Base-by-base conservation (phyloP, 1,140 invertebrate species). In the Hermetia illucens region DNA sequence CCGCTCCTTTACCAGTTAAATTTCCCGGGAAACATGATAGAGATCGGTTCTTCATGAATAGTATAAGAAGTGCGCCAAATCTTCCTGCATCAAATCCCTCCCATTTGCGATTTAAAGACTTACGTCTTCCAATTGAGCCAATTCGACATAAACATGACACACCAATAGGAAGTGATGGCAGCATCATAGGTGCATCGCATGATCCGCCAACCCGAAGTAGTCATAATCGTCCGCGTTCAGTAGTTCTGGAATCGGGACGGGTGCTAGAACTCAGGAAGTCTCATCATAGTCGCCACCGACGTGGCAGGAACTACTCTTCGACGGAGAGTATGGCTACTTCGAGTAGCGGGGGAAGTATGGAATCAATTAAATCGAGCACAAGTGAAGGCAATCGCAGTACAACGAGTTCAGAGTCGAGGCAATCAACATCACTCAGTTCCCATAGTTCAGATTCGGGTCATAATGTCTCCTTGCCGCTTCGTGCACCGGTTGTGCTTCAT, bases 261-360 rank as follows among this genome's bases (percentile, higher is more conserved):
- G 64, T 66, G 1, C 41, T 64, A 10, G 64, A 66, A 38, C 54
- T 66, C 44, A 61, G 64, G 41, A 56, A 50, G 38, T 42, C 53
- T 36, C 48, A 52, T 16, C 39, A 44, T 13, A 68, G 69, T 44
- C 62, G 70, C 17, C 64, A 72, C 43, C 61, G 59, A 41, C 47
- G 33, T 53, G 68, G 31, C 1, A 3, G 47, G 36, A 83, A 84
- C 38, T 87, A 82, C 54, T 85, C 79, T 1, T 86, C 82, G 49
- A 82, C 79, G 2, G 84, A 88, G 54, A 84, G 81, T 51, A 83
- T 88, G 71, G 80, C 81, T 8, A 85, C 80, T 2, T 82, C 78
- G 43, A 83, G 80, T 56, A 83, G 80, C 51, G 79, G 79, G 18
- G 82, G 80, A 8, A 86, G 82, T 56, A 80, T 86, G 76, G 82